Percentiles rank a stretch among this genome's conserved stretches.
Conservation (phyloP, 2,888 invertebrate species). For the Onthophagus sagittarius region DNA sequence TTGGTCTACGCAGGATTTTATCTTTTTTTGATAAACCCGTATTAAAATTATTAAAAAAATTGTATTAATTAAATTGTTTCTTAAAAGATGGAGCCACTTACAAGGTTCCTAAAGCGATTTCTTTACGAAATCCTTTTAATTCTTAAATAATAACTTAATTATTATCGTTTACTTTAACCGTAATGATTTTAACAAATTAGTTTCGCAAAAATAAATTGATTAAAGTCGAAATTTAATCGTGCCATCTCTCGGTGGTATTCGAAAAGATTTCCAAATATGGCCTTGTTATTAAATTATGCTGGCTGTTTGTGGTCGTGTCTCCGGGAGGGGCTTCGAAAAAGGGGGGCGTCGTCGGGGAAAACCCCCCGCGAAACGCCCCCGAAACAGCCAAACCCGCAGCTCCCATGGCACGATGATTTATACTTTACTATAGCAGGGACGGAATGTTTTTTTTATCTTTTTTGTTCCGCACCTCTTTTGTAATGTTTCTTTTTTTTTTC, state of each 20-base stretch:
- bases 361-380: neutral
- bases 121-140: neutral
- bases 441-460: neutral
- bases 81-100: neutral
- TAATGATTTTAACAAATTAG: too few species aligned
- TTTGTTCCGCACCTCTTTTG: neutral
- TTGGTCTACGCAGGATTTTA: neutral
- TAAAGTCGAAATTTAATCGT: neutral
- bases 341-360: neutral
- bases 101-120: neutral
- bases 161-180: too few species aligned
- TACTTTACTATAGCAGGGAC: conserved; percentile 12
- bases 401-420: conserved; percentile 25
- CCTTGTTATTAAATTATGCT: conserved; percentile 31
- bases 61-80: neutral
- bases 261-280: conserved; percentile 27
- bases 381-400: conserved; percentile 2
- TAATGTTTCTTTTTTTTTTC: neutral
- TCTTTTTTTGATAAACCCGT: neutral
- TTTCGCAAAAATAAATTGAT: too few species aligned
- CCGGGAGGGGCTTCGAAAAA: neutral
- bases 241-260: conserved; percentile 17
- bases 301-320: neutral
- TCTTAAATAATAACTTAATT: too few species aligned
- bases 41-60: neutral